phyloP scores from a whole-genome alignment of 2,797 vertebrate species.

The Numenius phaeopus region DNA sequence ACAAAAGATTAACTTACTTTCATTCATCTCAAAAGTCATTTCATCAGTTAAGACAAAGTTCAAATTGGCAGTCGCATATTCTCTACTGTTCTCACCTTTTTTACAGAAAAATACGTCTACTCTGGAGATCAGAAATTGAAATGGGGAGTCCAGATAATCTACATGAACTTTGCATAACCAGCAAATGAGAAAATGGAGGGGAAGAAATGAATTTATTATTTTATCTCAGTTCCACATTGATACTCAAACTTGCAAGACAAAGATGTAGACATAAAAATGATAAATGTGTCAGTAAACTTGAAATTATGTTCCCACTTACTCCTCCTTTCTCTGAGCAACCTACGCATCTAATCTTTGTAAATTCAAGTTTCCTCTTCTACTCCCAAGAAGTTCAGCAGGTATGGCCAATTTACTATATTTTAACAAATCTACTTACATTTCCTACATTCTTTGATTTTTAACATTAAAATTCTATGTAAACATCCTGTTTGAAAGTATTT shows the following conservation, averaged over 20 bases:
- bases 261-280: neutral
- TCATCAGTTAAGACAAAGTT: neutral
- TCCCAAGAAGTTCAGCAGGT: neutral
- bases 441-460: neutral
- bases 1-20: neutral
- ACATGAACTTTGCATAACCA: neutral
- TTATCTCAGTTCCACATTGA: neutral
- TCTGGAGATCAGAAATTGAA: neutral
- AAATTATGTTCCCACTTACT: neutral
- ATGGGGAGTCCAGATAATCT: neutral
- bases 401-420: neutral
- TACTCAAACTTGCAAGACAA: neutral
- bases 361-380: neutral
- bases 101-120: neutral
- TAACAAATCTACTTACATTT: neutral
- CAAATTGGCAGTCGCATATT: neutral
- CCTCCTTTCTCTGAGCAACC: neutral
- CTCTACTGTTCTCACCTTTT: neutral
- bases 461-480: neutral
- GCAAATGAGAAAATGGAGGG: neutral
- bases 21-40: neutral
- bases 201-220: neutral
- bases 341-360: neutral
- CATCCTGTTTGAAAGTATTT: neutral
- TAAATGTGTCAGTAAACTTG: neutral